Evolutionary conservation across 2,888 invertebrate genomes (phyloP).

Genomic region (Luffia ferchaultella): DNA sequence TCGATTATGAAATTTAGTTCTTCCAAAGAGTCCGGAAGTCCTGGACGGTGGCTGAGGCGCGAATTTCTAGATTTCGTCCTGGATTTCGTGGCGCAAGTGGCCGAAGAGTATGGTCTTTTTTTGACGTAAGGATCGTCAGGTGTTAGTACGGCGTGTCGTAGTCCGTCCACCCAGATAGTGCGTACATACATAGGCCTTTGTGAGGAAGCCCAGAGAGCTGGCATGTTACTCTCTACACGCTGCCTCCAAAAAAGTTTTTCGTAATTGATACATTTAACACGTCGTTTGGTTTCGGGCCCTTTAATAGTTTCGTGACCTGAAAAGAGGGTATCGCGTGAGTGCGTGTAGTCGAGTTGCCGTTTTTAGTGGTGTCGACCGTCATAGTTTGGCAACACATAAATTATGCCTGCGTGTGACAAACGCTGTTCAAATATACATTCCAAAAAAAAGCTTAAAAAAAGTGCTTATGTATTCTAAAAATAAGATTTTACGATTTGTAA

Average conservation of each 20-base stretch:
- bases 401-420: background rate
- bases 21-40: slow-evolving; percentile 28
- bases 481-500: no score
- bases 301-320: background rate
- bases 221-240: slow-evolving; percentile 49
- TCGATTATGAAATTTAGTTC: slow-evolving; percentile 41
- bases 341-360: background rate
- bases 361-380: background rate
- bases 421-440: no score
- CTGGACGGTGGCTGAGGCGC: slow-evolving; percentile 18
- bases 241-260: slow-evolving; percentile 18
- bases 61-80: slow-evolving; percentile 11
- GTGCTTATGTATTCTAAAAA: no score
- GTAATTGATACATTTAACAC: slow-evolving; percentile 34
- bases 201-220: slow-evolving; percentile 69
- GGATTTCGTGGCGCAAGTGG: slow-evolving; percentile 23
- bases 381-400: background rate
- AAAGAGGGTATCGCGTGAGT: slow-evolving; percentile 1
- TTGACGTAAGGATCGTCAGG: slow-evolving; percentile 64
- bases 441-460: no score
- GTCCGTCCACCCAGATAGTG: slow-evolving; percentile 76
- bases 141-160: slow-evolving; percentile 73
- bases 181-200: slow-evolving; percentile 68
- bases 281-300: slow-evolving; percentile 2
- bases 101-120: slow-evolving; percentile 38